Evolutionary conservation across 2,888 invertebrate species (phyloP), one percentile per base, ranked within the genome.

Genomic region (Cheilosia grossa): DNA sequence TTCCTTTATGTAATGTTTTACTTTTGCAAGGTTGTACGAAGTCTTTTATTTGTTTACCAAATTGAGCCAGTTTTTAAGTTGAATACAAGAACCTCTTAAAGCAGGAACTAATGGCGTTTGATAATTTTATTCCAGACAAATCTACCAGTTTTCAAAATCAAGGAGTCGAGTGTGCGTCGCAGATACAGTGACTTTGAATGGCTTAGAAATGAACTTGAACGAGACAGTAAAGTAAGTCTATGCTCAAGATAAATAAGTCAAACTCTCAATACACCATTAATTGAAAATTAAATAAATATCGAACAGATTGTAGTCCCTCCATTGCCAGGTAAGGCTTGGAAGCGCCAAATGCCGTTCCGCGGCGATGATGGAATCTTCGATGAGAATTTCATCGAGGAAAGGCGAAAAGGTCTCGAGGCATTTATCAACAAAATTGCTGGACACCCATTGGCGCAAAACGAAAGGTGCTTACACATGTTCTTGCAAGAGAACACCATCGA

Each of bases 181-280:
- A 95, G 99, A 91, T 99, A 99, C 94, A 99, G 99, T 93, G 99
- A 99, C 93, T 99, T 99, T 93, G 99, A 99, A 93, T 99, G 99
- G 99, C 93, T 99, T 87, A 95, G 99, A 93, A 98, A 97, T 92
- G 99, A 99, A 93, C 93, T 99, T 90, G 99, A 99, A 93, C 94
- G 99, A 92, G 99, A 99, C 92, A 99, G 99, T 93, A 99, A 99
- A 95, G 98, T 97, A 92, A 92, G 91, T 33, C 27, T 13, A 33
- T n/a, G n/a, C 3, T 4, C 37, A 4, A 4, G 33, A 33, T 10
- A 13, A 37, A 37, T 37, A 37, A 10, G 2, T 33, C 33, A 3
- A 9, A 10, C 33, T 3, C 10, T 7, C 33, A 33, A 10, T 10
- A 10, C 9, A 33, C 33, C 10, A 33, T 33, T 9, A 27, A n/a